These are phyloP conservation scores for Synanthedon andrenaeformis DNA, from an alignment of 2,888 invertebrate genomes.

Conservation along the genomic window DNA sequence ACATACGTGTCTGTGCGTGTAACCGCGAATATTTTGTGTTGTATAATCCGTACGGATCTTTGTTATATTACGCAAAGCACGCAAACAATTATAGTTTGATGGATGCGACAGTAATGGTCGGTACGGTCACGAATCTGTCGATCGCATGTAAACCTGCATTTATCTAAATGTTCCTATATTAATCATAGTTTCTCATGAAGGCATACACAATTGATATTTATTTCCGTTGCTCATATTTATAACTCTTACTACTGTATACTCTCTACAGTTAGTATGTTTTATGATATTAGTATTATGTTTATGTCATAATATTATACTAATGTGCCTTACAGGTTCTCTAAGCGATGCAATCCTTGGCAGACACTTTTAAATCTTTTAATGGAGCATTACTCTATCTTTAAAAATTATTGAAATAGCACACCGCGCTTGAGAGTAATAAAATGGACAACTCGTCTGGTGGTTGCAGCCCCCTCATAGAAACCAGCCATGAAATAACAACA, in stretches of 20 bases:
- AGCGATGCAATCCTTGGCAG: neutral
- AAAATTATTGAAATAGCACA: too few species aligned
- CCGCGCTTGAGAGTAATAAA: too few species aligned
- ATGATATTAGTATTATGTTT: neutral
- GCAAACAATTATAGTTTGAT: neutral
- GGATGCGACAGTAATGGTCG: neutral
- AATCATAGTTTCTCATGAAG: too few species aligned
- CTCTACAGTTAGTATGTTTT: too few species aligned
- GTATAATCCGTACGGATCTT: constrained; percentile 10
- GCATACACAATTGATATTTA: too few species aligned
- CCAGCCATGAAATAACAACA: too few species aligned
- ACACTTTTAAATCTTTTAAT: neutral
- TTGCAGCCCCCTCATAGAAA: too few species aligned
- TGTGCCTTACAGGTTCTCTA: neutral
- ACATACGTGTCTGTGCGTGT: constrained; percentile 7
- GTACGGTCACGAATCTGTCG: neutral
- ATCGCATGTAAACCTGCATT: neutral
- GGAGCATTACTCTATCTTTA: neutral
- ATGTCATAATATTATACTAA: neutral
- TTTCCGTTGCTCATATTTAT: too few species aligned
- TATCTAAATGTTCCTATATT: too few species aligned
- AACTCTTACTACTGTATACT: too few species aligned
- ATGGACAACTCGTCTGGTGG: too few species aligned
- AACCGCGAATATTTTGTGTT: constrained; percentile 12
- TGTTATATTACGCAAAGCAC: constrained; percentile 8